Base-by-base conservation (phyloP, 2,797 vertebrate species). In the Pelobates cultripes region DNA sequence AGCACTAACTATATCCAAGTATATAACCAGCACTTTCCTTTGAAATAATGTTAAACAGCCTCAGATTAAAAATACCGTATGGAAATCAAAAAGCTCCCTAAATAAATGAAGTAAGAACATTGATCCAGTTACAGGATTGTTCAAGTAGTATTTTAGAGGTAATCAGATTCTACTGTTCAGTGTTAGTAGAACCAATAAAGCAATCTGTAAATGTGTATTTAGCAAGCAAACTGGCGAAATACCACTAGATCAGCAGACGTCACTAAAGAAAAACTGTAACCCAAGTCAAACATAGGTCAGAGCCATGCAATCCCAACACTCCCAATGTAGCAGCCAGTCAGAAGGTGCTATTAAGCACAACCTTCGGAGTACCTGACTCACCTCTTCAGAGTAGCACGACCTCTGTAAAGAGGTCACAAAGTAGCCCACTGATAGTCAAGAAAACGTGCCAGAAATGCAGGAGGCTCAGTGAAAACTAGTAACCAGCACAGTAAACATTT, bases 281-380 rank as follows among this genome's bases (percentile, higher is more conserved):
- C 6, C 55, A 10, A 5, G 47, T 51, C 47, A 57, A 14, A 57
- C 14, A 57, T 7, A 57, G 47, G 47, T 51, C 47, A 57, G 14
- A 12, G 1, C 55, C 4, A 12, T 57, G 13, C 13, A 57, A 47
- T 28, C 40, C 9, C 4, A 40, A 57, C 80, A 72, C 68, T 55
- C 80, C 80, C 80, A 15, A 43, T 6, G 17, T 14, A 3, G 15
- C 12, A 76, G 40, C 80, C 80, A 71, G 60, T 77, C 15, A 60
- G 0, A 3, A 13, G 10, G 63, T 14, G n/a, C 67, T 7, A 3
- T 67, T 63, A 28, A 28, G 3, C 43, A 64, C 3, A 10, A 80
- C 71, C 28, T 28, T 28, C 28, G 1, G 28, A 28, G 28, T 28
- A 45, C 12, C 64, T 7, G 13, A 4, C 57, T 13, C 57, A 60